Evolutionary conservation across 2,888 invertebrate species (phyloP).

Genomic region (Balanococcus diminutus): DNA sequence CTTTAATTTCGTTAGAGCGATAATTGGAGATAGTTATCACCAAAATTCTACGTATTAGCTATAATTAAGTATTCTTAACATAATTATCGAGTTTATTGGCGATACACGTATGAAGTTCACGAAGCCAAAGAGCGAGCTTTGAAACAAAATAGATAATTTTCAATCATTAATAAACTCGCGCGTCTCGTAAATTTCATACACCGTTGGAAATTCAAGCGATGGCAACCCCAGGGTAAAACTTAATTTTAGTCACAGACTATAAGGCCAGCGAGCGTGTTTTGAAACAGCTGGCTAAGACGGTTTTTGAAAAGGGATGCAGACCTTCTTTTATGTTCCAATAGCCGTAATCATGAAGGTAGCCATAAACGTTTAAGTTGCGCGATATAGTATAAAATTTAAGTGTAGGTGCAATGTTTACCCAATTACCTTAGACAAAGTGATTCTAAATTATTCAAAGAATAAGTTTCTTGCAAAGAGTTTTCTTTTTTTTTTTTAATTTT

Average conservation of each 20-base stretch:
- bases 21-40: background rate
- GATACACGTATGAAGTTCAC: background rate
- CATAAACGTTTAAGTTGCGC: slow-evolving; percentile 25
- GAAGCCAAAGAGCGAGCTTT: background rate
- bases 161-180: slow-evolving; percentile 21
- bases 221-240: background rate
- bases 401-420: slow-evolving; percentile 42
- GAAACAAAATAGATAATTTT: slow-evolving; percentile 10
- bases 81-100: background rate
- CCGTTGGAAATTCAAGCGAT: background rate
- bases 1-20: background rate
- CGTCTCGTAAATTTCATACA: background rate
- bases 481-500: slow-evolving; percentile 18
- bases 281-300: slow-evolving; percentile 3
- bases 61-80: background rate
- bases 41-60: background rate
- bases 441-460: slow-evolving; percentile 37
- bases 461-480: slow-evolving; percentile 26
- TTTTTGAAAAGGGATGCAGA: background rate
- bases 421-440: slow-evolving; percentile 30
- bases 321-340: slow-evolving; percentile 26
- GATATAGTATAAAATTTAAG: slow-evolving; percentile 29
- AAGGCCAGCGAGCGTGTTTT: background rate
- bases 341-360: slow-evolving; percentile 35
- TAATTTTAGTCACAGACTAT: background rate